A percentile compares a stretch with the other conserved stretches of the same genome.
These are phyloP conservation scores for Eulacestoma nigropectus DNA, from an alignment of 2,113 vertebrate species.

Conservation along the genomic window DNA sequence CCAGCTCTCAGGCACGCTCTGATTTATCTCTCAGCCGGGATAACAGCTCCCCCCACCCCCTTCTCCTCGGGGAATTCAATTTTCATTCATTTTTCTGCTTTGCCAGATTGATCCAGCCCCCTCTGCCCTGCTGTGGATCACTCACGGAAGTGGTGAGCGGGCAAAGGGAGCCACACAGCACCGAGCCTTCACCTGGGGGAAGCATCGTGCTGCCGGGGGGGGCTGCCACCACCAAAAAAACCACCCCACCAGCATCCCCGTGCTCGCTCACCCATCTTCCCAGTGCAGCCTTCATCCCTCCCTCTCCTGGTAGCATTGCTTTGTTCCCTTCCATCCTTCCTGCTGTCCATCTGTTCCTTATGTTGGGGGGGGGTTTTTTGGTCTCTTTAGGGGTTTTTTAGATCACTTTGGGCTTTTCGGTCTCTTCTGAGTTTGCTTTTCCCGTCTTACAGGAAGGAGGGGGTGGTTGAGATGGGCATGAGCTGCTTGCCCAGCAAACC, in stretches of 20 bases:
- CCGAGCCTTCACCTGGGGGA: neutral
- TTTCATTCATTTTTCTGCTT: conserved; percentile 80
- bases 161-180: neutral
- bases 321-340: neutral
- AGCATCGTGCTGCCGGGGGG: neutral
- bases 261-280: neutral
- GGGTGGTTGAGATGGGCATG: no score
- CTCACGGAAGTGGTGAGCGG: conserved; percentile 4
- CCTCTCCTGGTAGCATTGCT: neutral
- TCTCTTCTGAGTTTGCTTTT: neutral
- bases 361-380: neutral
- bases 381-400: neutral
- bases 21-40: conserved; percentile 74
- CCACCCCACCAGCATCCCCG: neutral
- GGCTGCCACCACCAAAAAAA: neutral
- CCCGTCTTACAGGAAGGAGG: neutral
- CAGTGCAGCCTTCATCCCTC: neutral
- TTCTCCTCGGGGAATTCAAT: conserved; percentile 72
- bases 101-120: conserved; percentile 70
- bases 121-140: conserved; percentile 66
- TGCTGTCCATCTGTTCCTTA: neutral
- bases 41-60: conserved; percentile 58
- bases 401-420: neutral
- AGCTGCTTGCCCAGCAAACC: neutral
- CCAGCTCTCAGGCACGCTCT: conserved; percentile 39